phyloP scores from a whole-genome alignment of 2,888 invertebrate genomes.

The Limnephilus auricula region DNA sequence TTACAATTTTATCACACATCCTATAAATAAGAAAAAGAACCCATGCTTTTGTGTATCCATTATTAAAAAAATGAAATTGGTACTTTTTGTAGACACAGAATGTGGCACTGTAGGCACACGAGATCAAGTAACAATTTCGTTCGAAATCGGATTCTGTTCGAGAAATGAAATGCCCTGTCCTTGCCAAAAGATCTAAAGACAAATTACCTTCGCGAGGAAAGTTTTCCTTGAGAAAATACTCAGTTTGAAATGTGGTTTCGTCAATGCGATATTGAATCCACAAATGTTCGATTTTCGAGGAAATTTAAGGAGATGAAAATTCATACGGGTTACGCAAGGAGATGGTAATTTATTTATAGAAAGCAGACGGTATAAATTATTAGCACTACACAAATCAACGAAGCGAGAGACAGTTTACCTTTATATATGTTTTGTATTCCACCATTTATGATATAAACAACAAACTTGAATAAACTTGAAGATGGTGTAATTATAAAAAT shows the following conservation, averaged over 20 bases:
- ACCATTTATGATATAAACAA: too few species aligned
- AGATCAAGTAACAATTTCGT: slow-evolving; percentile 25
- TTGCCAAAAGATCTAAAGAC: slow-evolving; percentile 41
- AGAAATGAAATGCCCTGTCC: slow-evolving; percentile 17
- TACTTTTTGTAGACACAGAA: slow-evolving; percentile 9
- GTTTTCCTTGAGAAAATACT: slow-evolving; percentile 27
- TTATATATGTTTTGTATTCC: neutral
- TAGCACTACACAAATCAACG: neutral
- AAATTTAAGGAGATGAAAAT: slow-evolving; percentile 13
- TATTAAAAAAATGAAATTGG: neutral
- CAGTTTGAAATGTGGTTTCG: neutral
- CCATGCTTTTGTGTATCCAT: neutral
- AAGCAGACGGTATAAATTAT: neutral
- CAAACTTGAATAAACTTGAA: too few species aligned
- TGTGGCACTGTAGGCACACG: neutral
- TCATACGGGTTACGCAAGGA: neutral
- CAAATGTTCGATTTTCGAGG: slow-evolving; percentile 7
- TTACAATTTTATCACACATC: neutral
- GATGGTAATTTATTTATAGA: neutral
- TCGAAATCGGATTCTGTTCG: slow-evolving; percentile 32
- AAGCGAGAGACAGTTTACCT: neutral
- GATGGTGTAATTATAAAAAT: too few species aligned
- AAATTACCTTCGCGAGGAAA: slow-evolving; percentile 35
- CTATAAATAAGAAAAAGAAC: neutral
- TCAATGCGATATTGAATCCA: slow-evolving; percentile 23